Conservation (phyloP, 1,140 invertebrate species). For the Drosophila gunungcola region DNA sequence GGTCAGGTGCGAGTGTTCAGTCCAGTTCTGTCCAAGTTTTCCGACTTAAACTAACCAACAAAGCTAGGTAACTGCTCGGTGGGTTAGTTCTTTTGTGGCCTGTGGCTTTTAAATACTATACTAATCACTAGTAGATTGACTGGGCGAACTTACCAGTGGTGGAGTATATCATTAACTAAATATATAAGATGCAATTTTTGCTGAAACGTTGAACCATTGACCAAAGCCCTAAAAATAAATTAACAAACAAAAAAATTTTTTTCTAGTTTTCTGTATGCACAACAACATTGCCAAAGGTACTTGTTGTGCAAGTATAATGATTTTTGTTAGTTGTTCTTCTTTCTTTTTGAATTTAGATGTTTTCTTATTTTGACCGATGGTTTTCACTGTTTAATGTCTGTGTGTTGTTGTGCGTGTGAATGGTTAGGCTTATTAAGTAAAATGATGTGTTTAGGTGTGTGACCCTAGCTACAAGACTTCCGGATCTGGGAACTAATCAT, state of each 20-base stretch:
- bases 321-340: slow-evolving; percentile 32
- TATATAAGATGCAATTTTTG: slow-evolving; percentile 98
- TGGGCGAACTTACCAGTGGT: slow-evolving; percentile 94
- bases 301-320: slow-evolving; percentile 57
- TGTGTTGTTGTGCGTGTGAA: slow-evolving; percentile 22
- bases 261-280: slow-evolving; percentile 60
- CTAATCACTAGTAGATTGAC: slow-evolving; percentile 20
- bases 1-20: not conserved
- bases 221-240: slow-evolving; percentile 89
- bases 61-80: slow-evolving; percentile 1
- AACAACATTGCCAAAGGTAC: slow-evolving; percentile 59
- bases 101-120: slow-evolving; percentile 7
- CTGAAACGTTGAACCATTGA: slow-evolving; percentile 92
- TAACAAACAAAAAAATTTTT: slow-evolving; percentile 84
- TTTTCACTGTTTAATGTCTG: slow-evolving; percentile 13
- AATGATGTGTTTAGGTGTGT: slow-evolving; percentile 35
- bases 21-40: slow-evolving; percentile 1
- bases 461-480: slow-evolving; percentile 49
- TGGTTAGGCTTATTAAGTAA: slow-evolving; percentile 22
- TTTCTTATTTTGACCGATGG: slow-evolving; percentile 8
- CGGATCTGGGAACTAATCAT: slow-evolving; percentile 42
- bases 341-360: slow-evolving; percentile 2
- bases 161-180: slow-evolving; percentile 98
- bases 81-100: slow-evolving; percentile 6
- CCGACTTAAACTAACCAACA: slow-evolving; percentile 12